Percentiles rank a stretch among this genome's conserved stretches.
These are phyloP conservation scores for Globia sparganii DNA, from an alignment of 2,888 invertebrate genomes.

Conservation along the genomic window DNA sequence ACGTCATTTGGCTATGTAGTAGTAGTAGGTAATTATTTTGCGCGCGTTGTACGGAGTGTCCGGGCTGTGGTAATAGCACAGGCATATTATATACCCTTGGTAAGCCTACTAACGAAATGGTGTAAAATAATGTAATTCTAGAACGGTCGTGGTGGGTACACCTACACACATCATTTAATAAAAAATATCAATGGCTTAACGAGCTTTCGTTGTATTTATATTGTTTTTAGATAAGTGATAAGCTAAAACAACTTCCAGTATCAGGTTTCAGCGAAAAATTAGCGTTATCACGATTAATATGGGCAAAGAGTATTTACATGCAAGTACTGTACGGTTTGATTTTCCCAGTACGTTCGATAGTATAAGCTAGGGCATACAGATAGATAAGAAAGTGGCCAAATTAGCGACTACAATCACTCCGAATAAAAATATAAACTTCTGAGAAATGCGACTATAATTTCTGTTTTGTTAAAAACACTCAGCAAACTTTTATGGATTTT, in stretches of 20 bases:
- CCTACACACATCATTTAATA: not conserved
- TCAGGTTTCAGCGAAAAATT: conserved; percentile 6
- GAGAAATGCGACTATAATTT: too few relatives aligned
- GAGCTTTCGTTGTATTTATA: conserved; percentile 29
- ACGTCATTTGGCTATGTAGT: too few relatives aligned
- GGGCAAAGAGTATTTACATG: not conserved
- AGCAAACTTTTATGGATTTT: not conserved
- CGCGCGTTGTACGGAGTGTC: too few relatives aligned
- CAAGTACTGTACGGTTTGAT: not conserved
- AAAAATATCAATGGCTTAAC: conserved; percentile 15
- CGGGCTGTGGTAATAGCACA: not conserved
- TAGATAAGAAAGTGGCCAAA: not conserved
- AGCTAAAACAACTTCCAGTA: not conserved
- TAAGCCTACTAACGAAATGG: not conserved
- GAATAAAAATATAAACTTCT: not conserved
- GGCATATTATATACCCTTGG: not conserved
- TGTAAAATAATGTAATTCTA: too few relatives aligned
- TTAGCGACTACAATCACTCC: not conserved
- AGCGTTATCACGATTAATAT: conserved; percentile 9
- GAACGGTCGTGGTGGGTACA: not conserved
- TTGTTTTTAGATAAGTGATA: conserved; percentile 29
- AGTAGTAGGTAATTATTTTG: too few relatives aligned
- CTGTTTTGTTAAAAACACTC: not conserved
- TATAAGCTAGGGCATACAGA: not conserved
- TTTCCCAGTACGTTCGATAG: not conserved